These are phyloP conservation scores for Oligia latruncula DNA, from an alignment of 2,888 invertebrate genomes.

Conservation along the genomic window DNA sequence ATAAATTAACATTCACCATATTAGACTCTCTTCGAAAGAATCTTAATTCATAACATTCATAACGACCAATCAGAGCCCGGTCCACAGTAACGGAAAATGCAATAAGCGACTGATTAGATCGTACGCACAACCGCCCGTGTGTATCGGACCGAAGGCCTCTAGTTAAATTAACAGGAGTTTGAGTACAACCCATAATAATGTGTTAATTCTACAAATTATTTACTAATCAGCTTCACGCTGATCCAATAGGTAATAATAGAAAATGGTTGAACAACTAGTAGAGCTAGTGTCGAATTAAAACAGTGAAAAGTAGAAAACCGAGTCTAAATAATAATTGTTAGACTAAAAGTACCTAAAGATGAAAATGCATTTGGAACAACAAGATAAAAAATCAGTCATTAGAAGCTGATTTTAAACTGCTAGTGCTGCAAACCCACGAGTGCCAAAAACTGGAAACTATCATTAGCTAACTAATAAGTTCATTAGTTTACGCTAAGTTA, in stretches of 20 bases:
- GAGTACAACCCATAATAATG: slow-evolving; percentile 39
- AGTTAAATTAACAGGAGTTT: slow-evolving; percentile 58
- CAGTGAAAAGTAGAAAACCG: not conserved
- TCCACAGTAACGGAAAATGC: slow-evolving; percentile 61
- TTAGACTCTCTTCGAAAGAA: slow-evolving; percentile 41
- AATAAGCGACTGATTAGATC: slow-evolving; percentile 59
- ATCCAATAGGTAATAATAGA: slow-evolving; percentile 8
- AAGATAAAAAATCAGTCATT: too few relatives aligned
- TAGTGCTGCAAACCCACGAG: too few relatives aligned
- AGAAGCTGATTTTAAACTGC: too few relatives aligned
- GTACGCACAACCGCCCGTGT: slow-evolving; percentile 60
- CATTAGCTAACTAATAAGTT: too few relatives aligned
- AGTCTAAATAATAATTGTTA: too few relatives aligned
- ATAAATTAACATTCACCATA: slow-evolving; percentile 16
- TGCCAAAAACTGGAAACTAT: too few relatives aligned
- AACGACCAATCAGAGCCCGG: slow-evolving; percentile 28
- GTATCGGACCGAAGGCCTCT: slow-evolving; percentile 59
- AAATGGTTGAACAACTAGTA: not conserved
- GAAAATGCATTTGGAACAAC: too few relatives aligned
- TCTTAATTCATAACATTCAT: slow-evolving; percentile 35
- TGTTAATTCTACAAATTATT: slow-evolving; percentile 45
- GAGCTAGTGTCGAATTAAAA: slow-evolving; percentile 3
- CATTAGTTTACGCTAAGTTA: not conserved
- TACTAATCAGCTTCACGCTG: slow-evolving; percentile 8
- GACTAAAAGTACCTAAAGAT: too few relatives aligned